Conservation (phyloP, 2,113 vertebrate species). For the Anoura caudifer region DNA sequence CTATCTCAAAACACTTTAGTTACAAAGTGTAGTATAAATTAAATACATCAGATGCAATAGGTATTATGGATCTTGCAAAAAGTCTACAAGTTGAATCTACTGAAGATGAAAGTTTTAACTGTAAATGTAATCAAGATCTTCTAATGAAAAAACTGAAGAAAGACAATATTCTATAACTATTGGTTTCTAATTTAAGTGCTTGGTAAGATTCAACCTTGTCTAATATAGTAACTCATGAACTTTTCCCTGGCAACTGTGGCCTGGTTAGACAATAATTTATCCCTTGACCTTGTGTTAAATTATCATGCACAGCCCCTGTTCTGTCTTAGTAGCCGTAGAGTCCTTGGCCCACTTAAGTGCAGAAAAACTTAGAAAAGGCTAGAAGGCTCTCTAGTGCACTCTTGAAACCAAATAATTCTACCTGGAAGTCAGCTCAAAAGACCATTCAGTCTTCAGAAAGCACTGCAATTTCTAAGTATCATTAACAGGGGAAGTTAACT, state of each 20-base stretch:
- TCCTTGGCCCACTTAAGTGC: neutral
- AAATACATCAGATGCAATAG: neutral
- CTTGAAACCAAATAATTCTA: slow-evolving; percentile 15
- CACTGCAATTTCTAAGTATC: neutral
- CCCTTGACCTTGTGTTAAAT: slow-evolving; percentile 25
- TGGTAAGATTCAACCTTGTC: neutral
- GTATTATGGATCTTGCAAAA: neutral
- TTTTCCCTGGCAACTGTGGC: neutral
- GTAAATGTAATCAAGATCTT: neutral
- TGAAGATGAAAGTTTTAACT: neutral
- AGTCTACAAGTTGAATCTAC: neutral
- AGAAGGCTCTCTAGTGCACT: neutral
- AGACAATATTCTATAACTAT: neutral
- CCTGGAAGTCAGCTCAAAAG: neutral
- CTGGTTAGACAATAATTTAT: neutral
- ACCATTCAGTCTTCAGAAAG: neutral
- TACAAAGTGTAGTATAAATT: neutral
- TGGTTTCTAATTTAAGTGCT: neutral
- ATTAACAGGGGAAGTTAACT: slow-evolving; percentile 5
- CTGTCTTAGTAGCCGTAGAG: neutral
- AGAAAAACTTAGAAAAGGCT: neutral
- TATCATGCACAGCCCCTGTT: neutral
- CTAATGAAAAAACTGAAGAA: neutral
- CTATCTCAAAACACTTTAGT: neutral
- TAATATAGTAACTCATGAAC: neutral